Percentiles rank a stretch among this genome's conserved stretches.
phyloP scores from a whole-genome alignment of 2,888 invertebrate species.

The Mesopsocus fuscifrons region DNA sequence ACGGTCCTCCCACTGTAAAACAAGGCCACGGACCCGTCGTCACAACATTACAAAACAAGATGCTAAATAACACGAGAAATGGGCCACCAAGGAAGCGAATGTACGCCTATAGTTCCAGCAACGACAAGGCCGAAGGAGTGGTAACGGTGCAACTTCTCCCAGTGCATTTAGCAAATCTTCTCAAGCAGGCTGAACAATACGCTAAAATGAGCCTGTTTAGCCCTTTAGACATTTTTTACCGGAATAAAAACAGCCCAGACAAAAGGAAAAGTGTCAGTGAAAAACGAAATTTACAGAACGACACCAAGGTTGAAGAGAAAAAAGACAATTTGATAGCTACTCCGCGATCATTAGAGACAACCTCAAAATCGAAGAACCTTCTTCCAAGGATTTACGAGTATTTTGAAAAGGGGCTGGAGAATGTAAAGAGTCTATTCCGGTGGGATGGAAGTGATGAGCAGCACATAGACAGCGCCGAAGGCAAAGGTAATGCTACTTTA shows the following conservation, averaged over 20 bases:
- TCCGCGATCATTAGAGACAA: not conserved
- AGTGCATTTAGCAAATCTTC: slow-evolving; percentile 53
- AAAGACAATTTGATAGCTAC: slow-evolving; percentile 2
- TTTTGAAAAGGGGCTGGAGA: slow-evolving; percentile 8
- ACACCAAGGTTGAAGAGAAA: slow-evolving; percentile 2
- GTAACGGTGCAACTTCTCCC: slow-evolving; percentile 62
- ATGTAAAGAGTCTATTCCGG: slow-evolving; percentile 1
- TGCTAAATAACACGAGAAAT: slow-evolving; percentile 18
- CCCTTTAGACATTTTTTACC: slow-evolving; percentile 5
- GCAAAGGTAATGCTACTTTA: slow-evolving; percentile 6
- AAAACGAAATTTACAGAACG: not conserved
- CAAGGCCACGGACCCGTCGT: not conserved
- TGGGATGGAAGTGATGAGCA: not conserved
- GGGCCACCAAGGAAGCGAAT: slow-evolving; percentile 18
- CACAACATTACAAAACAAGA: slow-evolving; percentile 13
- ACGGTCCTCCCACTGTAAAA: not conserved
- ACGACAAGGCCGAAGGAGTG: slow-evolving; percentile 21
- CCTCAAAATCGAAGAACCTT: slow-evolving; percentile 6
- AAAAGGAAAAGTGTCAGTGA: not conserved
- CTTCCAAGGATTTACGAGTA: slow-evolving; percentile 8
- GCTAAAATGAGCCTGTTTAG: slow-evolving; percentile 50
- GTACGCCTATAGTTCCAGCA: slow-evolving; percentile 13
- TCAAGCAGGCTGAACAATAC: slow-evolving; percentile 64
- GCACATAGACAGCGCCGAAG: not conserved
- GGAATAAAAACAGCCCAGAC: not conserved